Base-by-base conservation (phyloP, 2,888 invertebrate species). In the Portevinia maculata region DNA sequence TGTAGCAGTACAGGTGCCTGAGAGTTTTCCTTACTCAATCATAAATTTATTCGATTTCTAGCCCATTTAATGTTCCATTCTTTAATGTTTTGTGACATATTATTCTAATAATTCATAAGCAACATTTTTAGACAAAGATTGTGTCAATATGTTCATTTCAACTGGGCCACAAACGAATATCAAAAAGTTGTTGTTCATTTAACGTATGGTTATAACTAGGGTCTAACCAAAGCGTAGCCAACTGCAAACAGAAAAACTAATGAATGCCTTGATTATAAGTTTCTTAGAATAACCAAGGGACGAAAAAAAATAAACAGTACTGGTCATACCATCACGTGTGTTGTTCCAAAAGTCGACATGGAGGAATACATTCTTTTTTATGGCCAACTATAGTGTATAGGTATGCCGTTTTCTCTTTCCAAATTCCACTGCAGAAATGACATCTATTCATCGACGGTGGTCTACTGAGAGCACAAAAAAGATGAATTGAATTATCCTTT, bases 401-500 rank as follows among this genome's bases (percentile, higher is more conserved):
- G n/a, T 21, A 30, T 11, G n/a, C 39, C 7, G 9, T 53, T 17
- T 24, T 32, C 1, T 9, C 9, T 44, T 34, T 48, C 24, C 37
- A 48, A 62, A 62, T 62, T 62, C 62, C 48, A 11, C 9, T 62
- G 48, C 73, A 71, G 11, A 50, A 28, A 13, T 13, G 11, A 57
- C 32, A 19, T 17, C 13, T 57, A 55, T 19, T 34, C 50, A 60
- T 24, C 62, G 71, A 78, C 52, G 71, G 71, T 62, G 24, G 24
- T 24, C 24, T 24, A 24, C 3, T 24, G 39, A 15, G 52, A 79
- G 57, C 46, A n/a, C 53, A 41, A 73, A 59, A 67, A n/a, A n/a
- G n/a, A n/a, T n/a, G 73, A 32, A 79, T 73, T 79, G 79, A 79
- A 79, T 60, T 79, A 79, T 79, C 64, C 65, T 32, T 71, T 71